These are phyloP conservation scores for Lochmaea crataegi DNA, from an alignment of 2,888 invertebrate species.

Conservation along the genomic window DNA sequence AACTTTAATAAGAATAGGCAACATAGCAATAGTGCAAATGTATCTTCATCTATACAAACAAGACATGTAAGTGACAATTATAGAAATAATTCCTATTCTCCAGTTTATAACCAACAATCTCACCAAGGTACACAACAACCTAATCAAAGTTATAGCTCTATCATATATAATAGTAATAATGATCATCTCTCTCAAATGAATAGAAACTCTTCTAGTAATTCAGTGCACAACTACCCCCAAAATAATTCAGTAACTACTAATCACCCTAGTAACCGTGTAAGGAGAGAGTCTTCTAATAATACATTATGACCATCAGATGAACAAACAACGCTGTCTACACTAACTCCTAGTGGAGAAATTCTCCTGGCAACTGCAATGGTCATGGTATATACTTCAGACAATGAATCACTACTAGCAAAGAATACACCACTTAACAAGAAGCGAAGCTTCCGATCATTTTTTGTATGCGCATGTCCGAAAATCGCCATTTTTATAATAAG, in stretches of 20 bases:
- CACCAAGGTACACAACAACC: neutral
- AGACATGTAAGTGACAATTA: neutral
- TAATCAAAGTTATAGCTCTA: slow-evolving; percentile 4
- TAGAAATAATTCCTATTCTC: slow-evolving; percentile 5
- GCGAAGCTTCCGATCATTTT: too few species aligned
- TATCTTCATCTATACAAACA: neutral
- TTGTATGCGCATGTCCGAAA: too few species aligned
- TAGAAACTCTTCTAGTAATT: neutral
- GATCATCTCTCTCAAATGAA: neutral
- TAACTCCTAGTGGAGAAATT: slow-evolving; percentile 3
- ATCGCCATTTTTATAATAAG: too few species aligned
- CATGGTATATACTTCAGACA: slow-evolving; percentile 2
- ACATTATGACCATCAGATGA: slow-evolving; percentile 6
- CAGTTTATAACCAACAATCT: neutral
- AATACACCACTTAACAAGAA: too few species aligned
- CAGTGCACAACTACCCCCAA: slow-evolving; percentile 1
- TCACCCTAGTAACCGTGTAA: slow-evolving; percentile 2
- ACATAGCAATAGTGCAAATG: neutral
- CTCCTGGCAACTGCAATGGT: slow-evolving; percentile 9
- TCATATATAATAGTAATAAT: neutral
- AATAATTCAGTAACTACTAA: neutral
- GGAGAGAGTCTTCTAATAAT: slow-evolving; percentile 2
- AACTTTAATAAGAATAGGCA: neutral
- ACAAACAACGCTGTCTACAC: neutral
- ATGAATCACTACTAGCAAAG: too few species aligned